Base-by-base conservation (phyloP, 2,113 vertebrate species). In the Erythrocercus mccallii region DNA sequence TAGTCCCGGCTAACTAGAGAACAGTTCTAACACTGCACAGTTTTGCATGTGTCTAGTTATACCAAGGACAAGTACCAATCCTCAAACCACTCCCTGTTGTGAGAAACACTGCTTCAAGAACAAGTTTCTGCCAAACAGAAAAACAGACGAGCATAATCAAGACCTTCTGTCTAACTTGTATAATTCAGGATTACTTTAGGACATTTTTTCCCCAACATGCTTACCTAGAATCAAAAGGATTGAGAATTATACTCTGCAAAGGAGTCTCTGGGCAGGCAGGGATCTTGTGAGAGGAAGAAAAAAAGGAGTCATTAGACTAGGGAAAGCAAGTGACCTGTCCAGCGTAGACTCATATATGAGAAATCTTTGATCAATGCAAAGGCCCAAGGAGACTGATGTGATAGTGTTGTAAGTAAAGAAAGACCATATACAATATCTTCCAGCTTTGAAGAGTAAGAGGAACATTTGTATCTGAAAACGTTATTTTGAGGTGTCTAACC, bases 271-370 rank as follows among this genome's bases (percentile, higher is more conserved):
- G 62, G 30, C 31, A 66, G 28, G 25, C 21, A 79, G 51, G 3
- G 1, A 23, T 56, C 22, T 82, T 74, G 5, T 33, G 31, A 91
- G 76, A 73, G 8, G 47, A 81, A 35, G 6, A 2, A 19, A 47
- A 76, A 79, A 30, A 20, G 8, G 2, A 35, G 13, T 4, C 1
- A 62, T 61, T 30, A 76, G 50, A 68, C 28, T 15, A 65, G 9
- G 15, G 58, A 92, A 80, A 86, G 22, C 18, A 73, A 90, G 33
- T 66, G 58, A 58, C 44, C 18, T 56, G 12, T 25, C 56, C 64
- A 71, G 33, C 24, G 40, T 6, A 4, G 37, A 72, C 3, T 0
- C 0, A 72, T 35, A 11, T 1, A 30, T 1, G 5, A 77, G 50
- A 87, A 85, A 82, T 17, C n/a, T 82, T 53, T 76, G 35, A 58